Base-by-base conservation (phyloP, 2,888 invertebrate genomes). In the Epistrophe eligans region DNA sequence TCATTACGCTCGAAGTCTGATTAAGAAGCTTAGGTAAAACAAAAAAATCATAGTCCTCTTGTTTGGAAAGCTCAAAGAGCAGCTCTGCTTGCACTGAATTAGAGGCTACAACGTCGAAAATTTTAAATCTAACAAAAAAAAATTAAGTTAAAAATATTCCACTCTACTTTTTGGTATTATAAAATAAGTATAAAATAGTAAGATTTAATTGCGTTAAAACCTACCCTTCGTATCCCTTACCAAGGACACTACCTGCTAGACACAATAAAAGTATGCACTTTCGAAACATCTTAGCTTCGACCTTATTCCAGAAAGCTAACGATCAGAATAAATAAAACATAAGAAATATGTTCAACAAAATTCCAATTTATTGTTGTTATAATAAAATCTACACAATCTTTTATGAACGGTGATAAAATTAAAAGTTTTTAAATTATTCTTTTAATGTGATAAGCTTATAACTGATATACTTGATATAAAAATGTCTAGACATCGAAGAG, bases 31-130 rank as follows among this genome's bases (percentile, higher is more conserved):
- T 90, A 1, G 89, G 88, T 24, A 91, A 58, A n/a, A 80, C 82
- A 8, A 91, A 89, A 73, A 91, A 91, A 55, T 92, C 92, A 66
- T 90, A 91, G 0, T 90, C 89, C 4, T 90, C n/a, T n/a, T 77
- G 28, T 89, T 90, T 43, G 66, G 89, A n/a, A 28, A 91, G 74
- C 17, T 87, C 70, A 0, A 87, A 77, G 0, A 92, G 76, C 6
- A 90, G 57, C 5, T 90, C 82, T 0, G 67, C 77, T 45, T 92
- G 90, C n/a, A 15, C 5, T 0, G 88, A 84, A 4, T 83, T 70
- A 5, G 79, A 64, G 2, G 77, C 32, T 0, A 52, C 9, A 2
- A 91, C 83, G 48, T 92, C 91, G 48, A 90, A 92, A 13, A 92
- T 88, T 76, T 90, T 91, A 71, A 89, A 91, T 8, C 92, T 92